phyloP scores from a whole-genome alignment of 2,113 vertebrate genomes.

The Saguinus midas region DNA sequence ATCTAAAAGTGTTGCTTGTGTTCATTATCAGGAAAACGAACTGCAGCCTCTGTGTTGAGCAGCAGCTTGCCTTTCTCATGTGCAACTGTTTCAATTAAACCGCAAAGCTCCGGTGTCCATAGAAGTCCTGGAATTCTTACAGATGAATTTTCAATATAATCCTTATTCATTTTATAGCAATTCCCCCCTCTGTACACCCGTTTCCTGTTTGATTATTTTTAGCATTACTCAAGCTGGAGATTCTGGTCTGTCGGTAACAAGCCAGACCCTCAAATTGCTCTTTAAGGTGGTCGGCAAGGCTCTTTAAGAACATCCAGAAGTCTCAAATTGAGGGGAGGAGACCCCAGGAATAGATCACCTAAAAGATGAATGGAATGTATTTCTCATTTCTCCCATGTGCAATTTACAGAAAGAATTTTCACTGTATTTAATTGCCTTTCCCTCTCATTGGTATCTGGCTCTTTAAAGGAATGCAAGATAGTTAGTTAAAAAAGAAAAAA shows the following conservation, averaged over 20 bases:
- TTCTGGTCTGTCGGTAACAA: neutral
- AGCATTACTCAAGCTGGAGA: neutral
- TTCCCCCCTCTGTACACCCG: neutral
- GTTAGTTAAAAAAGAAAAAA: neutral
- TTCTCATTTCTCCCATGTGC: neutral
- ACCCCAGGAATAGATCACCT: neutral
- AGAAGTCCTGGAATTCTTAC: neutral
- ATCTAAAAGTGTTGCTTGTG: neutral
- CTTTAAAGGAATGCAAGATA: neutral
- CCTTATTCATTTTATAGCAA: neutral
- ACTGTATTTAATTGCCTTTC: neutral
- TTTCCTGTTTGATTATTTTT: conserved; percentile 9
- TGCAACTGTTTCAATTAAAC: neutral
- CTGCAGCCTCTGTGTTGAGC: neutral
- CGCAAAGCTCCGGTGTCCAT: neutral
- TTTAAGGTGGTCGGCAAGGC: neutral
- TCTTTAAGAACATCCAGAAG: neutral
- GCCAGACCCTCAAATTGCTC: neutral
- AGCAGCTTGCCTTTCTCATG: neutral
- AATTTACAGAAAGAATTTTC: neutral
- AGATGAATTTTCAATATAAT: neutral
- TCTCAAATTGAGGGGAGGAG: neutral
- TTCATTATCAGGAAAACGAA: neutral
- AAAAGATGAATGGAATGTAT: neutral
- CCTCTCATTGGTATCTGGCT: neutral